Percentiles rank a stretch among this genome's conserved stretches.
Conservation (phyloP, 2,888 invertebrate genomes). For the Labia minor region DNA sequence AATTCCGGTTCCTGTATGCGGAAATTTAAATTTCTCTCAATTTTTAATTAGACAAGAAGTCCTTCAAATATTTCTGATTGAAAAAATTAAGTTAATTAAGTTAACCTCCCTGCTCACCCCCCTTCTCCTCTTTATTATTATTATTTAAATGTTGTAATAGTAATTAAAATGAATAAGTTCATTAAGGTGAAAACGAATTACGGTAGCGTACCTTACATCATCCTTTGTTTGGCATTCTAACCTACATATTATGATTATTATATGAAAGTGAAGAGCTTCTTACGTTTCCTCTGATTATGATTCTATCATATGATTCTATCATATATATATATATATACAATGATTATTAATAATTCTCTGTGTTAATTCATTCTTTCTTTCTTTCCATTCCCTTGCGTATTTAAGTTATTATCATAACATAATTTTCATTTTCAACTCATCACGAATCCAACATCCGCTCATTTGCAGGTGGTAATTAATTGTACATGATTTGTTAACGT, state of each 20-base stretch:
- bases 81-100: too few species aligned
- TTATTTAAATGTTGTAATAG: background rate
- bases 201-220: background rate
- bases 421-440: too few species aligned
- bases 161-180: conserved; percentile 13
- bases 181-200: background rate
- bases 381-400: background rate
- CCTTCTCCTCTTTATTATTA: too few species aligned
- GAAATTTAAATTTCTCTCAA: background rate
- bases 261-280: conserved; percentile 5
- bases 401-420: too few species aligned
- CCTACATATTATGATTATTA: conserved; percentile 5
- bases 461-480: too few species aligned
- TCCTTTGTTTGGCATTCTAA: conserved; percentile 13
- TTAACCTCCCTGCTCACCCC: too few species aligned
- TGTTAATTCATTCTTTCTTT: background rate
- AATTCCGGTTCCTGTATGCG: background rate
- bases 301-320: background rate
- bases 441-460: too few species aligned
- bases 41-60: background rate
- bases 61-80: background rate
- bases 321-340: too few species aligned
- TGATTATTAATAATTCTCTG: background rate
- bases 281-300: background rate
- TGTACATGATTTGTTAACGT: too few species aligned